phyloP scores from a whole-genome alignment of 2,888 invertebrate species.

The Erebia aethiops region DNA sequence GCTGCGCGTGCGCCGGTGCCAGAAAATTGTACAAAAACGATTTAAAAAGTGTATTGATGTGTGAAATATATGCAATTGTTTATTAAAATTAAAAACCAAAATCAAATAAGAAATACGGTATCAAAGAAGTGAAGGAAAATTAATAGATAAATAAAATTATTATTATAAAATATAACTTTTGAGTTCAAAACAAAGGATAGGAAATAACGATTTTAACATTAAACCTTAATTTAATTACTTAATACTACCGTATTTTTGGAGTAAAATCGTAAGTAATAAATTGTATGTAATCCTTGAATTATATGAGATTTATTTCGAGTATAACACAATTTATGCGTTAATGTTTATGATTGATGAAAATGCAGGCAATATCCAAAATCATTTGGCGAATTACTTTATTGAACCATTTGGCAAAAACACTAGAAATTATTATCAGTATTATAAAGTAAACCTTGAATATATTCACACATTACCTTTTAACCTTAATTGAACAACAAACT shows the following conservation, averaged over 20 bases:
- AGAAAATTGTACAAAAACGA: slow-evolving; percentile 21
- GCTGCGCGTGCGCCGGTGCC: slow-evolving; percentile 65
- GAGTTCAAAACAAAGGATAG: slow-evolving; percentile 6
- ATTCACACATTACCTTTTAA: background rate
- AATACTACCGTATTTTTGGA: slow-evolving; percentile 11
- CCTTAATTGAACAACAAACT: background rate
- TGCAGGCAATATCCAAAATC: slow-evolving; percentile 7
- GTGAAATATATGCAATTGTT: slow-evolving; percentile 19
- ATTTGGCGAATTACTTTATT: slow-evolving; percentile 13
- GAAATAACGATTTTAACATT: background rate
- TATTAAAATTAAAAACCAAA: background rate
- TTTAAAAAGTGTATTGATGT: slow-evolving; percentile 26
- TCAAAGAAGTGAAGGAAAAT: background rate
- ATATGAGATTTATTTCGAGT: background rate
- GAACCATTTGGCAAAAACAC: background rate
- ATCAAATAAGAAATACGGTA: too few relatives aligned
- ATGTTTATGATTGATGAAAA: slow-evolving; percentile 8
- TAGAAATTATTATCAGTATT: too few relatives aligned
- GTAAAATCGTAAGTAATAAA: slow-evolving; percentile 29
- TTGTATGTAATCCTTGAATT: slow-evolving; percentile 28
- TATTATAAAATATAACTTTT: background rate
- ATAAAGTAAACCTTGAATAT: slow-evolving; percentile 11
- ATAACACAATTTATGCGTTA: slow-evolving; percentile 4
- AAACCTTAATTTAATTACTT: slow-evolving; percentile 6
- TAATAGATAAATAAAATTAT: too few relatives aligned